phyloP scores from a whole-genome alignment of 2,888 invertebrate genomes.

The Eledona agricola region DNA sequence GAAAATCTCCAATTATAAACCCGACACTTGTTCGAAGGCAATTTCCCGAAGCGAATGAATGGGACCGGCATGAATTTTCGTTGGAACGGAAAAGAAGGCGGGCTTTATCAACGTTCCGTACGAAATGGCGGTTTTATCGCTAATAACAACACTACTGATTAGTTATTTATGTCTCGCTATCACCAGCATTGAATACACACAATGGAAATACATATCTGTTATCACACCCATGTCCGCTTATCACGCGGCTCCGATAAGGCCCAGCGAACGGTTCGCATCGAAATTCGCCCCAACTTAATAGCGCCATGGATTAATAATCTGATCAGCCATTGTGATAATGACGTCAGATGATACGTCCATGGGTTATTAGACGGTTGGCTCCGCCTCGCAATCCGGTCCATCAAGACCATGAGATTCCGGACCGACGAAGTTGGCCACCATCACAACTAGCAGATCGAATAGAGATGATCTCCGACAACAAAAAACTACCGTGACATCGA shows the following conservation, averaged over 20 bases:
- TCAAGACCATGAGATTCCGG: constrained; percentile 32
- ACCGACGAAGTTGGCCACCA: constrained; percentile 22
- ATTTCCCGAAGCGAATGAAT: constrained; percentile 11
- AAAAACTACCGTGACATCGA: too few relatives aligned
- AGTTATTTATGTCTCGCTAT: constrained; percentile 55
- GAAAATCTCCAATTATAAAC: too few relatives aligned
- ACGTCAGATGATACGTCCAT: constrained; percentile 53
- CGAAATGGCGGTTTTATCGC: constrained; percentile 55
- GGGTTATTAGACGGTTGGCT: constrained; percentile 56
- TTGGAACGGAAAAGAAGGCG: constrained; percentile 22
- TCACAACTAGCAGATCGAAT: constrained; percentile 9
- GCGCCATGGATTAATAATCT: constrained; percentile 13
- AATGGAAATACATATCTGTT: constrained; percentile 53
- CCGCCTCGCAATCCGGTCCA: constrained; percentile 52
- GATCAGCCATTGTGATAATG: constrained; percentile 54
- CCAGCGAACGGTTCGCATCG: too few relatives aligned
- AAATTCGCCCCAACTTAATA: too few relatives aligned
- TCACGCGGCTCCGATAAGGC: constrained; percentile 36
- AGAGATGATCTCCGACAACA: neutral
- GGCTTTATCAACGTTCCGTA: constrained; percentile 27
- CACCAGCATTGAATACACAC: constrained; percentile 54
- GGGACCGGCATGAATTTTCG: constrained; percentile 26
- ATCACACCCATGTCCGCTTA: constrained; percentile 54
- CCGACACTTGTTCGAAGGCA: constrained; percentile 10
- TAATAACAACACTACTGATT: constrained; percentile 53